Evolutionary conservation across 2,113 vertebrate genomes (phyloP).

Genomic region (Pluvianellus socialis): DNA sequence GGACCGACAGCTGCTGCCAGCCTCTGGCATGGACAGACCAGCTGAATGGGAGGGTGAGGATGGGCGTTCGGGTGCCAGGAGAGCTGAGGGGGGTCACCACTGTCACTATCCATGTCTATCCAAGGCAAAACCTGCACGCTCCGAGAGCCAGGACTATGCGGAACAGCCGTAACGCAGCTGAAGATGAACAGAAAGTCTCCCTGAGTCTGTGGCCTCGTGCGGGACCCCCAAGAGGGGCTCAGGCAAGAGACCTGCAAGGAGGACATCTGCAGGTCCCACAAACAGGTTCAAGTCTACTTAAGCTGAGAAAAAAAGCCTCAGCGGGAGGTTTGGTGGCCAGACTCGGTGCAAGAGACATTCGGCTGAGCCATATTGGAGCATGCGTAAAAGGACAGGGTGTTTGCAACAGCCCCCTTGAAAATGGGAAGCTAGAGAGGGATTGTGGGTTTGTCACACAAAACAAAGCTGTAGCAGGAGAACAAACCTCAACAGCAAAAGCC

Average conservation of each 20-base stretch:
- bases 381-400: not conserved
- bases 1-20: not conserved
- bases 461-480: not conserved
- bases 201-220: not conserved
- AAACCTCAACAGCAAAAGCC: not conserved
- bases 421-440: not conserved
- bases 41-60: not conserved
- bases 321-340: not conserved
- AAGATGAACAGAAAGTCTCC: not conserved
- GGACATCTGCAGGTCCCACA: not conserved
- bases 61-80: not conserved
- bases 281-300: too few species aligned
- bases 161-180: rapidly evolving
- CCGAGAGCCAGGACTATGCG: not conserved
- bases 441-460: not conserved
- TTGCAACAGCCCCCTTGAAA: not conserved
- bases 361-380: not conserved
- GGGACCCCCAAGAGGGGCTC: not conserved
- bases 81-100: not conserved
- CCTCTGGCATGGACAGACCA: not conserved
- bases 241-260: too few species aligned
- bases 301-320: not conserved
- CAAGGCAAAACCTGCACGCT: not conserved
- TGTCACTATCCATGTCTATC: not conserved
- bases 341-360: not conserved